Evolutionary conservation across 2,113 vertebrate genomes (phyloP), one percentile per base, ranked within the genome.

Genomic region (Phrynosoma blainvillii): DNA sequence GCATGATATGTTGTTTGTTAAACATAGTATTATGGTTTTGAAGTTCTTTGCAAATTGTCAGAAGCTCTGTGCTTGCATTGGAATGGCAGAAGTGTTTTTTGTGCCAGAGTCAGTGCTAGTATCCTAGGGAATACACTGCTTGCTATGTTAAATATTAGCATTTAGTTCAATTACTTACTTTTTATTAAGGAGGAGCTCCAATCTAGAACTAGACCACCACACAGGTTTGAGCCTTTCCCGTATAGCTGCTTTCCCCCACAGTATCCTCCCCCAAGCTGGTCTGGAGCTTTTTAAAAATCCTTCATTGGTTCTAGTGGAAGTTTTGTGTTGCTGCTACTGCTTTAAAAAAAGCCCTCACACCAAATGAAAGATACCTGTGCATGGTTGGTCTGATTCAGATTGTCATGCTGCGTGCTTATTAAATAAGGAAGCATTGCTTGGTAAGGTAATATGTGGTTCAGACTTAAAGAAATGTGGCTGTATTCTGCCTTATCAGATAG

Each of bases 1-100:
- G 14, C 23, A 21, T 90, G 3, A 32, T 87, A 81, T 88, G 47
- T 82, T 88, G 32, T 79, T 86, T 84, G 36, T 88, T 83, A 91
- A 90, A 66, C 59, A 9, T 11, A 65, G 23, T 3, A 0, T 79
- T 88, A 84, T 74, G 88, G 86, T 90, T 27, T 1, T 68, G 52
- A 88, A 80, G 13, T 32, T n/a, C 13, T 75, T 89, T 85, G 23
- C 32, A 52, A 79, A 80, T 12, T 36, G 23, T 80, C 8, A 42
- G 3, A 78, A 70, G 16, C 85, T n/a, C 52, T 80, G 47, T 40
- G 23, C 73, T 56, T 70, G 32, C 13, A 56, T 7, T 20, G 10
- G 14, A 86, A 86, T 54, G n/a, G 23, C 47, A 80, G 23, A 21
- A 71, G 52, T 56, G 11, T 6, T 86, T 85, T 70, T 66, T 71